Evolutionary conservation across 2,113 vertebrate genomes (phyloP), one percentile per base, ranked within the genome.

Genomic region (Nansenia antarctica): DNA sequence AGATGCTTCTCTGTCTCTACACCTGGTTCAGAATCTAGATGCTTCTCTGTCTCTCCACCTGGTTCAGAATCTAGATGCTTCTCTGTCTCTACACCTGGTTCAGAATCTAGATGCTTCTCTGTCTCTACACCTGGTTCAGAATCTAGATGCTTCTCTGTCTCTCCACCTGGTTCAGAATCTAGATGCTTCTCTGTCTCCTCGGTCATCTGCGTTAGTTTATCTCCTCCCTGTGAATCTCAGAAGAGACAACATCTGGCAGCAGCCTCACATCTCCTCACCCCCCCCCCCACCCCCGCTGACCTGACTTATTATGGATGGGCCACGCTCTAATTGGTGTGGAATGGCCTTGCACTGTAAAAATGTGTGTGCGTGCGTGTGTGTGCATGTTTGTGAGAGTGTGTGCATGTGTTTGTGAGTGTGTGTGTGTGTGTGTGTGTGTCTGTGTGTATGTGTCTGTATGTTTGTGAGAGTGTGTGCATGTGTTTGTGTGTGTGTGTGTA

Each of bases 401-500:
- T 45, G 65, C 22, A n/a, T 53, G 12, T 2, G 49, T 24, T 15
- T 3, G 49, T 30, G 57, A 42, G 54, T 59, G 24, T 42, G 65
- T 31, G 47, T n/a, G 7, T n/a, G 14, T 7, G 15, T 18, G 14
- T 18, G 47, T 6, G 47, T 52, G 49, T 2, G 49, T n/a, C 18
- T n/a, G n/a, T n/a, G n/a, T n/a, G n/a, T n/a, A n/a, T n/a, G n/a
- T n/a, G n/a, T n/a, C n/a, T n/a, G n/a, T n/a, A n/a, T n/a, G n/a
- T n/a, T n/a, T n/a, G n/a, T n/a, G n/a, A n/a, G n/a, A n/a, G n/a
- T n/a, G n/a, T n/a, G n/a, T n/a, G n/a, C n/a, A n/a, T n/a, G n/a
- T n/a, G n/a, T n/a, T n/a, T n/a, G n/a, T n/a, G n/a, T 39, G 58
- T 70, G 55, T 47, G 35, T 45, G 65, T 24, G 49, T 2, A 24